These are phyloP conservation scores for Torymus auratus DNA, from an alignment of 2,888 invertebrate genomes.

Conservation along the genomic window DNA sequence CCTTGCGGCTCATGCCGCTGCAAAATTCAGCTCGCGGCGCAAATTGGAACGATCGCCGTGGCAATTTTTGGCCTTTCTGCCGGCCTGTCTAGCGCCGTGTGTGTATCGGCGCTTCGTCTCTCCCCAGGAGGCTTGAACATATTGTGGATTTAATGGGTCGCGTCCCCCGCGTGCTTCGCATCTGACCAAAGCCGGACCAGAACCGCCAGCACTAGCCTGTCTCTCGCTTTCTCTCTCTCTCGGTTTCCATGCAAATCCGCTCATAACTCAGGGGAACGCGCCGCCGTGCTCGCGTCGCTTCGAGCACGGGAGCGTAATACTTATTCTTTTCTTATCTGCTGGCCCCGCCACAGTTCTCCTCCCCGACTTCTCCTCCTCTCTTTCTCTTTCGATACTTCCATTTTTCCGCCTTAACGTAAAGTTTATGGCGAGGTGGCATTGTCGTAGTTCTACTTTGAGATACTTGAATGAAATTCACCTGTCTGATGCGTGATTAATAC, in stretches of 20 bases:
- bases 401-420: slow-evolving; percentile 12
- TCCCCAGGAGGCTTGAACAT: background rate
- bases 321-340: slow-evolving; percentile 21
- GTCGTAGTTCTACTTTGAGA: no score
- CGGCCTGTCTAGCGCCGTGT: no score
- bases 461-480: no score
- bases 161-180: background rate
- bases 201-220: no score
- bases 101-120: no score
- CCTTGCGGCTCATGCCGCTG: background rate
- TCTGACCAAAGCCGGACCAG: background rate
- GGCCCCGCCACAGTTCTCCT: slow-evolving; percentile 11
- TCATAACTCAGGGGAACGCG: slow-evolving; percentile 66
- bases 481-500: no score
- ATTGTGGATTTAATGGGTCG: slow-evolving; percentile 25
- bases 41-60: background rate
- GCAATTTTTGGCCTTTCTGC: no score
- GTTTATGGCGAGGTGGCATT: background rate
- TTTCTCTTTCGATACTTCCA: slow-evolving; percentile 1
- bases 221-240: background rate
- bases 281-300: slow-evolving; percentile 39
- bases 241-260: slow-evolving; percentile 37
- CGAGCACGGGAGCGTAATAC: background rate
- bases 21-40: slow-evolving; percentile 18
- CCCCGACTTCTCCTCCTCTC: background rate